Evolutionary conservation across 2,113 vertebrate species (phyloP).

Genomic region (Scolopax mira): DNA sequence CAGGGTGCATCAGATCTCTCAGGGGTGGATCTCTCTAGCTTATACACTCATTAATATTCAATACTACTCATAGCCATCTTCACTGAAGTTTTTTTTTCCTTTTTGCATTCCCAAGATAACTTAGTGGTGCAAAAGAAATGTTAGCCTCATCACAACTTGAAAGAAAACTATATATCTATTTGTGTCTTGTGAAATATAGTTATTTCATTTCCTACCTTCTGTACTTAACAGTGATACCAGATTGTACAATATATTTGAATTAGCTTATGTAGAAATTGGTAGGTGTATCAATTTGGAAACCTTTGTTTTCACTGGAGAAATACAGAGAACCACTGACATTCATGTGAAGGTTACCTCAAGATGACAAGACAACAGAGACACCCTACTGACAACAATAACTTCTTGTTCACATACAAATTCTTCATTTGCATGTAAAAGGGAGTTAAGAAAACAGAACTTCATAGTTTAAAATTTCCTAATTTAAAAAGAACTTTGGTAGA

Average conservation of each 20-base stretch:
- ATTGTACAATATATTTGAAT: neutral
- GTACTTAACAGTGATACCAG: neutral
- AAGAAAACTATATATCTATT: neutral
- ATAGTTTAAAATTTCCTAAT: neutral
- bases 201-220: neutral
- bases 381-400: neutral
- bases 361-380: neutral
- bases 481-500: neutral
- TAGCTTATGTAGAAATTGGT: neutral
- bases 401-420: neutral
- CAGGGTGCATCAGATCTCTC: neutral
- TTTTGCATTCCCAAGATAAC: neutral
- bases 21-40: neutral
- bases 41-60: neutral
- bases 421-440: conserved; percentile 12
- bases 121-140: neutral
- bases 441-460: neutral
- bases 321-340: neutral
- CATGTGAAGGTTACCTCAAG: neutral
- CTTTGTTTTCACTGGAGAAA: neutral
- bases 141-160: neutral
- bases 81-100: neutral
- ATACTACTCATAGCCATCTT: neutral
- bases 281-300: neutral
- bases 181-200: neutral